A percentile compares a stretch with the other conserved stretches of the same genome.
Evolutionary conservation across 2,888 invertebrate genomes (phyloP).

Genomic region (Congeria kusceri): DNA sequence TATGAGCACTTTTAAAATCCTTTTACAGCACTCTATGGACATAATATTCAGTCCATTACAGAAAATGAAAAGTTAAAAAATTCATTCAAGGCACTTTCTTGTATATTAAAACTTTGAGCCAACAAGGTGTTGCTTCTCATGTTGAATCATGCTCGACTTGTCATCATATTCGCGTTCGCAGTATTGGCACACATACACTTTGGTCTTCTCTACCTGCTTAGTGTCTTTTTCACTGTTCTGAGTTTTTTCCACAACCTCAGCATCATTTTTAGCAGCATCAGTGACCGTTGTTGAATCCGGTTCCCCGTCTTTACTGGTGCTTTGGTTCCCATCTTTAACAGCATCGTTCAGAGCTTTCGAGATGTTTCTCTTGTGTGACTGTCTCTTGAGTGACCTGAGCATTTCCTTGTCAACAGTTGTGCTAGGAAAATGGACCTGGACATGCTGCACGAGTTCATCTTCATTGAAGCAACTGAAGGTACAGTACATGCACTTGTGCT

Average conservation of each 20-base stretch:
- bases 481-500: conserved; percentile 77
- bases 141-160: conserved; percentile 75
- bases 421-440: conserved; percentile 78
- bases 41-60: too few relatives aligned
- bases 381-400: conserved; percentile 58
- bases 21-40: too few relatives aligned
- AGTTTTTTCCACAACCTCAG: conserved; percentile 30
- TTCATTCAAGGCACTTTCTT: too few relatives aligned
- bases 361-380: conserved; percentile 52
- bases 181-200: conserved; percentile 80
- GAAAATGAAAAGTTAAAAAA: too few relatives aligned
- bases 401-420: conserved; percentile 68
- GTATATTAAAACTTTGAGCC: conserved; percentile 2
- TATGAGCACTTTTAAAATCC: too few relatives aligned
- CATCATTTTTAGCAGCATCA: conserved; percentile 4
- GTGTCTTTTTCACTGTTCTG: conserved; percentile 11
- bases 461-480: conserved; percentile 74
- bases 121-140: conserved; percentile 78
- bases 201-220: conserved; percentile 62
- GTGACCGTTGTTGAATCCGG: conserved; percentile 70
- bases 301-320: conserved; percentile 45
- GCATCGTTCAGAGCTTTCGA: conserved; percentile 49
- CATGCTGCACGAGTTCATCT: conserved; percentile 70
- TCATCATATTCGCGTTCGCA: conserved; percentile 81
- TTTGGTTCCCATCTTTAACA: conserved; percentile 35